A percentile compares a stretch with the other conserved stretches of the same genome.
phyloP scores from a whole-genome alignment of 2,113 vertebrate species.

The Reinhardtius hippoglossoides region DNA sequence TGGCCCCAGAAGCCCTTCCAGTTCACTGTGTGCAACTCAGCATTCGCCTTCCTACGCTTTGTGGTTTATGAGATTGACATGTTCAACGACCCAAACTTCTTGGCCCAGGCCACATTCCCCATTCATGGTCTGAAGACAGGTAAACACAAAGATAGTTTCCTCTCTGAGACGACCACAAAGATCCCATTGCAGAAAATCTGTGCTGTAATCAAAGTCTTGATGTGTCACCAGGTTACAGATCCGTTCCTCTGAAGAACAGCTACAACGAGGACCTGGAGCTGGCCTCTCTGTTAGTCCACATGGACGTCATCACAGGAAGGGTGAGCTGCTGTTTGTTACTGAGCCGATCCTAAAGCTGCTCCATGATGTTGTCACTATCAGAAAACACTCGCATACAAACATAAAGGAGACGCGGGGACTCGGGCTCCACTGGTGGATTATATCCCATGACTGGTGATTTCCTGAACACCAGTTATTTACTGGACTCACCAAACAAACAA shows the following conservation, averaged over 20 bases:
- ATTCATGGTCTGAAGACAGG: conserved; percentile 94
- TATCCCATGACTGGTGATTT: no score
- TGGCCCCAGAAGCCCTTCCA: conserved; percentile 92
- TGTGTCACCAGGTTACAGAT: conserved; percentile 87
- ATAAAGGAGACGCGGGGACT: not conserved
- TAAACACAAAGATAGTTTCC: conserved; percentile 51
- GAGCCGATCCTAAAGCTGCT: not conserved
- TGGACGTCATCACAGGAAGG: conserved; percentile 88
- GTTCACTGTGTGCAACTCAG: conserved; percentile 91
- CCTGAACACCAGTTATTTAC: not conserved
- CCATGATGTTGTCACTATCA: not conserved
- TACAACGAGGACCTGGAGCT: conserved; percentile 96
- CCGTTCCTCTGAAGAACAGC: conserved; percentile 97
- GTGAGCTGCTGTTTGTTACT: conserved; percentile 72
- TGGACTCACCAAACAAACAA: not conserved
- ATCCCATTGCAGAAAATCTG: not conserved
- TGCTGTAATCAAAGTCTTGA: not conserved
- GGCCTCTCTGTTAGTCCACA: conserved; percentile 92
- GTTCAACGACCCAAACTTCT: conserved; percentile 98
- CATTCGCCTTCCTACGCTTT: conserved; percentile 95
- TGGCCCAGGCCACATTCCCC: conserved; percentile 96
- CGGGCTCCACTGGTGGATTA: not conserved
- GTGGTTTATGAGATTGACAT: conserved; percentile 99
- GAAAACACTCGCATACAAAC: not conserved
- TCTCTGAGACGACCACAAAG: not conserved